Evolutionary conservation across 1,140 invertebrate species (phyloP).

Genomic region (Centruroides vittatus): DNA sequence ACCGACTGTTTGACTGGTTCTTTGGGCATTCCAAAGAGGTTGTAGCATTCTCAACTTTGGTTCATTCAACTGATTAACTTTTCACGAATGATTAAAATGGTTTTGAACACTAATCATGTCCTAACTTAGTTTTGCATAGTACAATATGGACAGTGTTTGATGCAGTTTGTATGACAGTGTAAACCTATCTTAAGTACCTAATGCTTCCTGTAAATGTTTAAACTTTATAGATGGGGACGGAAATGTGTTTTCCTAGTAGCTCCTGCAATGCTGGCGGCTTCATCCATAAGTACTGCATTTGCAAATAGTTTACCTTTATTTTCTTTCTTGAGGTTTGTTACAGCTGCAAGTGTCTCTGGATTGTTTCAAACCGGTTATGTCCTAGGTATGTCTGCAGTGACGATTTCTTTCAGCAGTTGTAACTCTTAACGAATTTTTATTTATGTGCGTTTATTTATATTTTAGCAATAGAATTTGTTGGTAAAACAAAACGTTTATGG

Average conservation of each 20-base stretch:
- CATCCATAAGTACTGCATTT: constrained; percentile 19
- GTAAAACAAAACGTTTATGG: constrained; percentile 20
- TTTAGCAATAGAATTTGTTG: constrained; percentile 26
- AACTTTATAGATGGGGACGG: constrained; percentile 14
- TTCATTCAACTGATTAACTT: no score
- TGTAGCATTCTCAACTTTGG: no score
- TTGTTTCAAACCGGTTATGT: constrained; percentile 23
- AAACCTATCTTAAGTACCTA: no score
- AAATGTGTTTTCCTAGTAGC: constrained; percentile 17
- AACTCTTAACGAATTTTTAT: background rate
- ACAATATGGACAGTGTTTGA: no score
- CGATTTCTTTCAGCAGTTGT: background rate
- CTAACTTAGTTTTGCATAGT: no score
- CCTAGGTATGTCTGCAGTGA: constrained; percentile 15
- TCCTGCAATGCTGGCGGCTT: constrained; percentile 15
- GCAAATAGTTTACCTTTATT: constrained; percentile 17
- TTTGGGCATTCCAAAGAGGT: no score
- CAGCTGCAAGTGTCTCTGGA: constrained; percentile 20
- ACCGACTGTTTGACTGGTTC: no score
- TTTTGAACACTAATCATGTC: no score
- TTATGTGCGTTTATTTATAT: background rate
- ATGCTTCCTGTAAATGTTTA: no score
- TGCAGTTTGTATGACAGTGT: background rate
- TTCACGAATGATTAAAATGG: no score
- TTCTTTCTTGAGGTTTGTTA: constrained; percentile 20